phyloP scores from a whole-genome alignment of 2,888 invertebrate species.

The Ceraclea dissimilis region DNA sequence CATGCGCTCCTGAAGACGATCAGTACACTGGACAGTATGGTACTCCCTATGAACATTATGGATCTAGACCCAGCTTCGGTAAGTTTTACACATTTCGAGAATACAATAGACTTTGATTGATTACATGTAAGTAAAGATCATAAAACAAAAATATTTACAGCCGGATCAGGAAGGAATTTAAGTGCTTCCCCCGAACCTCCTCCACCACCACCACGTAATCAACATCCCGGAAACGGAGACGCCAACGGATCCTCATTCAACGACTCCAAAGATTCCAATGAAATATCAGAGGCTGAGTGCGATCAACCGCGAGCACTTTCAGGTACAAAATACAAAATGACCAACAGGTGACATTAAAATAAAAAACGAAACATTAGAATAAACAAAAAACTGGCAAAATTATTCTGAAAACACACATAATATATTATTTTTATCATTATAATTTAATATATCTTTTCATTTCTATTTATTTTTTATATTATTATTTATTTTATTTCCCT shows the following conservation, averaged over 20 bases:
- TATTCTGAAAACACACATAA: too few species aligned
- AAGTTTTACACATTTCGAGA: slow-evolving; percentile 23
- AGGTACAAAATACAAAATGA: slow-evolving; percentile 47
- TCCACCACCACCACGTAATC: slow-evolving; percentile 76
- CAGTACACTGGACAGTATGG: slow-evolving; percentile 88
- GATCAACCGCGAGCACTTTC: slow-evolving; percentile 82
- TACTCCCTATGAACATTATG: slow-evolving; percentile 85
- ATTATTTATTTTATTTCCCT: too few species aligned
- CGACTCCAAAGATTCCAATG: slow-evolving; percentile 90
- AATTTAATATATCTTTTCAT: too few species aligned
- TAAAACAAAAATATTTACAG: slow-evolving; percentile 10
- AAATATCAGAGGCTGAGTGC: slow-evolving; percentile 89
- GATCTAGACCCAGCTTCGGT: slow-evolving; percentile 77
- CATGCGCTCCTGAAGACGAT: slow-evolving; percentile 86
- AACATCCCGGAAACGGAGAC: slow-evolving; percentile 71
- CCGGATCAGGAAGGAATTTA: slow-evolving; percentile 42
- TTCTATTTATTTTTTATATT: too few species aligned
- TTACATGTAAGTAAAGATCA: too few species aligned
- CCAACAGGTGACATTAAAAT: neutral
- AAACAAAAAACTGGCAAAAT: too few species aligned
- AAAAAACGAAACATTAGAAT: neutral
- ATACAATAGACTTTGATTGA: too few species aligned
- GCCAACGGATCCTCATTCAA: slow-evolving; percentile 67
- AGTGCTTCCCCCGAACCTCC: slow-evolving; percentile 53
- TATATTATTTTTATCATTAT: too few species aligned